Conservation (phyloP, 2,797 vertebrate species). For the Chloroceryle amazona region DNA sequence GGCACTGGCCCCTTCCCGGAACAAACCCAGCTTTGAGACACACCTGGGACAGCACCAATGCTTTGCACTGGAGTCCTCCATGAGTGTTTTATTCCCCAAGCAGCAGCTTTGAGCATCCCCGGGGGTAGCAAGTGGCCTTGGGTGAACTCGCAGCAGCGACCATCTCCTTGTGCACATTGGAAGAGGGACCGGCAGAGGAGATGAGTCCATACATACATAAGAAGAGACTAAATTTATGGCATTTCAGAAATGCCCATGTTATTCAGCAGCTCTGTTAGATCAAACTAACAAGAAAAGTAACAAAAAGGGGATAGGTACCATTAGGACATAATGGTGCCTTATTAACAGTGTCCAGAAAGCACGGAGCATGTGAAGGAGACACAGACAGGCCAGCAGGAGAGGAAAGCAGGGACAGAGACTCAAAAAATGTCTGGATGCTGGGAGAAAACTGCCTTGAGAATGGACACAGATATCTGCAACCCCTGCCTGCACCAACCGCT, state of each 20-base stretch:
- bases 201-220: not conserved
- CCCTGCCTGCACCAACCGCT: too few species aligned
- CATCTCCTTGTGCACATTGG: accelerated
- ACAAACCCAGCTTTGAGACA: not conserved
- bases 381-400: accelerated
- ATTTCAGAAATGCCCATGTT: not conserved
- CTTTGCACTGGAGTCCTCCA: not conserved
- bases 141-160: not conserved
- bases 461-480: not conserved
- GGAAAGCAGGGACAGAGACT: not conserved
- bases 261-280: constrained; percentile 1
- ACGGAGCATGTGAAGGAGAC: accelerated
- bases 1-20: not conserved
- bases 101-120: not conserved
- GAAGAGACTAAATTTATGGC: constrained; percentile 10
- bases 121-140: not conserved
- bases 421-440: not conserved
- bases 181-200: not conserved
- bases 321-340: not conserved
- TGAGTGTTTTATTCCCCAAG: accelerated
- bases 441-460: not conserved
- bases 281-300: not conserved
- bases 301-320: not conserved
- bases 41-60: not conserved
- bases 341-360: not conserved